phyloP scores from a whole-genome alignment of 2,113 vertebrate species.

The Elephantulus edwardii region DNA sequence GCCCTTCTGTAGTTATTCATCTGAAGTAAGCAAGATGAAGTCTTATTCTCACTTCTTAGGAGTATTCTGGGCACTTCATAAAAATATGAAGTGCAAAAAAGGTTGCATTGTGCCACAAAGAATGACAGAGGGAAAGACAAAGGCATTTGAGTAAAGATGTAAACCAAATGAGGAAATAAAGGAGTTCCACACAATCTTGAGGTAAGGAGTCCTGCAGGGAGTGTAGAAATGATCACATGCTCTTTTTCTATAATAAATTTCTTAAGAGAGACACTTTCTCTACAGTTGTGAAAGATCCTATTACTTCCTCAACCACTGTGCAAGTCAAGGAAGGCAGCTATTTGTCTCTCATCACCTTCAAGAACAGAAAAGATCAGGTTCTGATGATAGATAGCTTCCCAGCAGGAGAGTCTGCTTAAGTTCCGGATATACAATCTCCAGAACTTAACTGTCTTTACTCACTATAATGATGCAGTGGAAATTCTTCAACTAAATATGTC shows the following conservation, averaged over 20 bases:
- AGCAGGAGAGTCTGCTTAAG: neutral
- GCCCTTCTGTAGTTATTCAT: too few species aligned
- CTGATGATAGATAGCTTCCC: neutral
- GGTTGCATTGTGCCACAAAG: neutral
- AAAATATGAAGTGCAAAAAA: neutral
- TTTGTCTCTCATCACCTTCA: neutral
- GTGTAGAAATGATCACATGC: neutral
- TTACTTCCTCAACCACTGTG: slow-evolving; percentile 3
- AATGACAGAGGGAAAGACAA: neutral
- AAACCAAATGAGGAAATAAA: neutral
- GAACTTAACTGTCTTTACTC: neutral
- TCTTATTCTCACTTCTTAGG: too few species aligned
- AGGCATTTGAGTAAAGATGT: neutral
- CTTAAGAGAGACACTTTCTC: neutral
- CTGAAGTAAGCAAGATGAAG: too few species aligned
- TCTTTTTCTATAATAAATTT: slow-evolving; percentile 16
- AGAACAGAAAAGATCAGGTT: neutral
- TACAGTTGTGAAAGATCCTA: neutral
- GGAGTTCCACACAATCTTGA: neutral
- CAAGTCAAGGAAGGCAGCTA: neutral
- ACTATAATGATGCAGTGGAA: neutral
- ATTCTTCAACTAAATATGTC: slow-evolving; percentile 3
- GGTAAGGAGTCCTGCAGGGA: neutral
- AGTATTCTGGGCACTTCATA: neutral
- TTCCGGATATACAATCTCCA: rapidly evolving